Evolutionary conservation across 2,888 invertebrate genomes (phyloP).

Genomic region (Leptinotarsa haldemani): DNA sequence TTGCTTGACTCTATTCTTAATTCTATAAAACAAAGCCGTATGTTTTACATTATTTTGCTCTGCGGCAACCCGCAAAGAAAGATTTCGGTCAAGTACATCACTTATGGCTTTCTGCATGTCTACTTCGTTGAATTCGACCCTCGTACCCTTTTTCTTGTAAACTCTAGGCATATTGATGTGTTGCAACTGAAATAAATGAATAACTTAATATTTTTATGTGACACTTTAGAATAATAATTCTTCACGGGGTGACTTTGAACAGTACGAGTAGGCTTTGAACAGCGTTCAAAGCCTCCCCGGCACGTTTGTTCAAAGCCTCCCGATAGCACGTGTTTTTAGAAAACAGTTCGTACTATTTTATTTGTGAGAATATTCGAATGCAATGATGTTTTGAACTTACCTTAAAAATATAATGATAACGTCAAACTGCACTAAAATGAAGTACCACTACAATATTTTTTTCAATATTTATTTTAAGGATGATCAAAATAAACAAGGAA

Average conservation of each 20-base stretch:
- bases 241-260: constrained; percentile 3
- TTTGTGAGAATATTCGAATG: background rate
- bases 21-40: constrained; percentile 1
- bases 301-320: constrained; percentile 1
- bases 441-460: background rate
- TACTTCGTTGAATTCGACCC: background rate
- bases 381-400: background rate
- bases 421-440: background rate
- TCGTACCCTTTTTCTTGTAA: background rate
- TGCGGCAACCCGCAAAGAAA: background rate
- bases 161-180: no score
- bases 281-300: constrained; percentile 5
- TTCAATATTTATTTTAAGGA: background rate
- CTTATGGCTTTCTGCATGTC: constrained; percentile 1
- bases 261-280: constrained; percentile 9
- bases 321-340: background rate
- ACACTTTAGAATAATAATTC: background rate
- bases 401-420: background rate
- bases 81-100: background rate
- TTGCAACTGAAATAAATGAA: no score
- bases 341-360: background rate
- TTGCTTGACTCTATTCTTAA: background rate
- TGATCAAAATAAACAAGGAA: background rate
- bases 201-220: background rate
- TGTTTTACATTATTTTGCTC: background rate